Base-by-base conservation (phyloP, 2,113 vertebrate species). In the Diadophis punctatus region DNA sequence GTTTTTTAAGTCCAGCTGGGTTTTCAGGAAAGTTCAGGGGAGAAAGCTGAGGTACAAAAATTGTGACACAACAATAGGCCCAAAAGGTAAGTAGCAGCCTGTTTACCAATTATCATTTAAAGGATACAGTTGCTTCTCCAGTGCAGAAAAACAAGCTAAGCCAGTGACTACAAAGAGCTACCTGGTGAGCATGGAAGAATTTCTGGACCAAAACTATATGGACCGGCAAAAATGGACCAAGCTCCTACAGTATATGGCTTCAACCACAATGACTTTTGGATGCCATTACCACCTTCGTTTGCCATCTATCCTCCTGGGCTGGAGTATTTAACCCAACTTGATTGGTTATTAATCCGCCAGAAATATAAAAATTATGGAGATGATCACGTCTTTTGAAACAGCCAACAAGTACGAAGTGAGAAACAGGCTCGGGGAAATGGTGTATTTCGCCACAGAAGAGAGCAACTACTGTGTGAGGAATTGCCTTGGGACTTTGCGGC, bases 341-440 rank as follows among this genome's bases (percentile, higher is more conserved):
- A 91, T 4, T 46, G 85, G 16, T 25, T 99, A 84, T 95, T 99
- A 94, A 96, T 99, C 97, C 98, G 99, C 96, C 99, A 99, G 95
- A 98, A 99, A 94, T 93, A 98, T 14, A 99, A 99, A n/a, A 95
- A 90, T 99, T 91, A 96, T 99, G 86, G 99, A 99, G 98, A 98
- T 98, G 51, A 87, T 99, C 4, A 96, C 93, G 52, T 97, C 98
- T 55, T 99, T 99, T 90, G 99, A 99, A 97, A 98, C 98, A 89
- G 98, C 96, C 92, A 99, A 99, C 96, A 99, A 98, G 93, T 99
- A 99, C 0, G 98, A 99, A 95, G 97, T 99, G 10, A 98, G 98
- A 60, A 99, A 99, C 85, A 53, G 94, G 0, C 48, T 99, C 95
- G 99, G 99, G 2, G 98, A 99, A 96, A 98, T 97, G 7, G 96